Evolutionary conservation across 2,113 vertebrate species (phyloP).

Genomic region (Microtus richardsoni): DNA sequence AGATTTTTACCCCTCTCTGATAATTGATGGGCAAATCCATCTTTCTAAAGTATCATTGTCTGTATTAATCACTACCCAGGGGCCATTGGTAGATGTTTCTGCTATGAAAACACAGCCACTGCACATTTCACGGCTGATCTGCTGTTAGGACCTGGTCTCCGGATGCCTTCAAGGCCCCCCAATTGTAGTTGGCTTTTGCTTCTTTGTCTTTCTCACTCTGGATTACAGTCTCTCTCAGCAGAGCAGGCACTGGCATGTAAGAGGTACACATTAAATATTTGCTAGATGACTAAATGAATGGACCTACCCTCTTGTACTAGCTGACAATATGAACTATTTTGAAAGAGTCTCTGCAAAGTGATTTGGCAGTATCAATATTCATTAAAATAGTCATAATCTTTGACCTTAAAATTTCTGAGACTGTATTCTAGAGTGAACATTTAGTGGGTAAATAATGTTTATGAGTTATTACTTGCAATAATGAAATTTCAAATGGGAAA

Average conservation of each 20-base stretch:
- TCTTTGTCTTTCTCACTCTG: not conserved
- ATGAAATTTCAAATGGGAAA: conserved; percentile 63
- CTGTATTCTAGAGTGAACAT: conserved; percentile 51
- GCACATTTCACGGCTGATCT: not conserved
- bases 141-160: not conserved
- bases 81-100: not conserved
- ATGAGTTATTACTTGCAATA: conserved; percentile 32
- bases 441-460: conserved; percentile 35
- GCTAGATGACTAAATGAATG: conserved; percentile 25
- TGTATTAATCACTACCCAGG: not conserved
- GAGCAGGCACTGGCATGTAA: not conserved
- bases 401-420: conserved; percentile 68
- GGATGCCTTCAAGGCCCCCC: not conserved
- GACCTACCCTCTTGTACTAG: not conserved
- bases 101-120: conserved; percentile 10
- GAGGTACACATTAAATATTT: conserved; percentile 53
- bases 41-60: not conserved
- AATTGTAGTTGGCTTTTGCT: not conserved
- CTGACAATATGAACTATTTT: conserved; percentile 49
- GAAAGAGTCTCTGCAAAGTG: conserved; percentile 51
- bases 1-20: not conserved
- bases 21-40: not conserved
- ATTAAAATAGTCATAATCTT: conserved; percentile 69
- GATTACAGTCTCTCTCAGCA: conserved; percentile 9
- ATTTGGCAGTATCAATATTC: conserved; percentile 67